Evolutionary conservation across 2,888 invertebrate species (phyloP), one percentile per base, ranked within the genome.

Genomic region (Chirona hameri): DNA sequence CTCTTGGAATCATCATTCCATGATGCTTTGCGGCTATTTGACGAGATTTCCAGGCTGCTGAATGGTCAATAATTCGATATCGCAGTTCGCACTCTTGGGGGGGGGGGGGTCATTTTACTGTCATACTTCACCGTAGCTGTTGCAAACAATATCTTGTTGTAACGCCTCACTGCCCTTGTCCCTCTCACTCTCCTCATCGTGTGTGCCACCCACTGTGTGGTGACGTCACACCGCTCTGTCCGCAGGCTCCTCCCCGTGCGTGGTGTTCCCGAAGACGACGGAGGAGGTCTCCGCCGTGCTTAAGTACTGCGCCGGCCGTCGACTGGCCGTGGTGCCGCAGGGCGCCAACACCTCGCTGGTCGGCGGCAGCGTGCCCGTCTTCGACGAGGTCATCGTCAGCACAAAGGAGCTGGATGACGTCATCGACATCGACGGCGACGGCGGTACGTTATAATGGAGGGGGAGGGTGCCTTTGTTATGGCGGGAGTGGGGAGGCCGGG

Each of bases 301-400:
- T 84, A 90, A 91, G 82, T 94, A 96, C 88, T 99, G 99, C 89
- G 93, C 96, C 88, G 90, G 93, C 7, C 91, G 92, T 82, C 91
- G 91, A 46, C 88, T 99, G 82, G 98, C 99, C 0, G 93, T 99
- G 27, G 97, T 97, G 87, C 98, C 99, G 0, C 97, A 98, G 82
- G 85, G 96, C 80, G 98, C 98, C 29, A 98, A 97, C 88, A 98
- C 97, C 0, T 97, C 99, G 0, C 89, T 99, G 24, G 98, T 99
- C 0, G 98, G 98, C 57, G 99, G 99, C 0, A 95, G 96, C 65
- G 96, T 98, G 5, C 99, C 99, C 0, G 96, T 99, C 14, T 97
- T 96, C 89, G 99, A 99, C 89, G 99, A 99, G 90, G 92, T 99
- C 82, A 92, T 99, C 0, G 87, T 99, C 7, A 96, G 94, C 60